Conservation (phyloP, 2,888 invertebrate genomes). For the Lochmaea capreae region DNA sequence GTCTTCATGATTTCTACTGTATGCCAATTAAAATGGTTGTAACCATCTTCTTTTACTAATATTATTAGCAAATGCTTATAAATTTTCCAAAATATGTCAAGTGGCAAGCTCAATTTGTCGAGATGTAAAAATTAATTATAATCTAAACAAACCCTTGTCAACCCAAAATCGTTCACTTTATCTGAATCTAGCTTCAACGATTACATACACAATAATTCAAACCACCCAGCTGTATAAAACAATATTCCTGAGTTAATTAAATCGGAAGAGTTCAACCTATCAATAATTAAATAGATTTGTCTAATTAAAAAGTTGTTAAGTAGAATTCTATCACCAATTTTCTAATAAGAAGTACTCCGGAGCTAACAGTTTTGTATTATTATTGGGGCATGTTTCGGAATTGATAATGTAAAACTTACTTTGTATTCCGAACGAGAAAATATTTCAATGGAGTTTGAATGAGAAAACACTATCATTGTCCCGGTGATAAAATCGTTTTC, state of each 20-base stretch:
- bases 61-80: too few relatives aligned
- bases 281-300: constrained; percentile 32
- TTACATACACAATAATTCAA: not conserved
- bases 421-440: constrained; percentile 58
- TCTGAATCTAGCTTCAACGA: not conserved
- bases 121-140: not conserved
- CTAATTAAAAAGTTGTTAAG: constrained; percentile 41
- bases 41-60: too few relatives aligned
- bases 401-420: constrained; percentile 59
- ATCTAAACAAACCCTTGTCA: not conserved
- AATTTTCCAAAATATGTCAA: too few relatives aligned
- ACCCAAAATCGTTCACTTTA: not conserved
- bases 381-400: constrained; percentile 55
- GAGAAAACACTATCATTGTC: constrained; percentile 46
- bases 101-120: too few relatives aligned
- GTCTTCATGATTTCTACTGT: too few relatives aligned
- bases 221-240: not conserved
- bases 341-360: constrained; percentile 37
- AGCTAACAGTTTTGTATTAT: constrained; percentile 47
- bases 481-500: constrained; percentile 8
- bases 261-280: constrained; percentile 3
- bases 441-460: constrained; percentile 58
- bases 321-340: constrained; percentile 42
- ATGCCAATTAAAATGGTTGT: too few relatives aligned
- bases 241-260: constrained; percentile 12